Evolutionary conservation across 2,113 vertebrate genomes (phyloP).

Genomic region (Coregonus clupeaformis): DNA sequence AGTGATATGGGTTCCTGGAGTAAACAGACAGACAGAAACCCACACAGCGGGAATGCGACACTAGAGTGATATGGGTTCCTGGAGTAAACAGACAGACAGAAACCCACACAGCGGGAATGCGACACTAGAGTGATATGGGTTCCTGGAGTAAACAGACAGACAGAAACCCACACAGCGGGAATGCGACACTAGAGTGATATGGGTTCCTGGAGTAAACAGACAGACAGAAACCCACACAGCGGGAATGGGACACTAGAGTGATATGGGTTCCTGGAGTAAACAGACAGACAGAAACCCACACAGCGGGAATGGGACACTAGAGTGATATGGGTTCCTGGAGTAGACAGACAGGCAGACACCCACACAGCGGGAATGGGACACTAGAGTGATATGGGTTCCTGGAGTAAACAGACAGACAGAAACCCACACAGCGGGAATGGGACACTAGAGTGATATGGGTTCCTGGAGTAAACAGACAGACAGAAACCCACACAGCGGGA

Average conservation of each 20-base stretch:
- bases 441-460: conserved; percentile 83
- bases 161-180: conserved; percentile 89
- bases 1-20: conserved; percentile 83
- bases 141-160: conserved; percentile 74
- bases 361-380: conserved; percentile 88
- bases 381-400: conserved; percentile 87
- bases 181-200: conserved; percentile 86
- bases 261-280: conserved; percentile 79
- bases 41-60: conserved; percentile 88
- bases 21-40: conserved; percentile 76
- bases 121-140: conserved; percentile 83
- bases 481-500: conserved; percentile 89
- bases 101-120: conserved; percentile 88
- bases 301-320: conserved; percentile 88
- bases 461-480: conserved; percentile 74
- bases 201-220: conserved; percentile 73
- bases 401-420: conserved; percentile 72
- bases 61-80: conserved; percentile 87
- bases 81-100: conserved; percentile 72
- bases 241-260: conserved; percentile 88
- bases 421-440: conserved; percentile 88
- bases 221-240: conserved; percentile 85
- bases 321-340: conserved; percentile 83
- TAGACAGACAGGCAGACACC: conserved; percentile 76
- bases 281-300: conserved; percentile 82